Conservation (phyloP, 1,140 invertebrate species). For the Drusus annulatus region DNA sequence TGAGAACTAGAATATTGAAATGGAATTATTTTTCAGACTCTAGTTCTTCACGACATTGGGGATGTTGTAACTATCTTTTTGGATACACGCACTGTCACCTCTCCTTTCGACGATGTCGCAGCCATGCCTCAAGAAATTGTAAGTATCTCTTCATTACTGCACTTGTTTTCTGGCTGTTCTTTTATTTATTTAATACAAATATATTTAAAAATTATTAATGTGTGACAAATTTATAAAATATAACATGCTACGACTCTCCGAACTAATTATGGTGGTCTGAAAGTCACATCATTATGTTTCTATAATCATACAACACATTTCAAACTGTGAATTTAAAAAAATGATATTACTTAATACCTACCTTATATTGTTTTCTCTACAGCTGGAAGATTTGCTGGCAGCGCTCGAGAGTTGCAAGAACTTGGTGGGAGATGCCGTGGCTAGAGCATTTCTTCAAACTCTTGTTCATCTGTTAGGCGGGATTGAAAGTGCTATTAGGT, state of each 20-base stretch:
- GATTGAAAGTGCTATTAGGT: conserved; percentile 42
- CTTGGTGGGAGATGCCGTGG: conserved; percentile 29
- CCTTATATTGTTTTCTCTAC: conserved; percentile 27
- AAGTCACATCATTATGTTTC: too few species aligned
- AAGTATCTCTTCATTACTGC: conserved; percentile 3
- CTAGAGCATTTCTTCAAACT: conserved; percentile 48
- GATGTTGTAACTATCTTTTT: conserved; percentile 46
- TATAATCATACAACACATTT: too few species aligned
- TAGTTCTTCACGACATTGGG: conserved; percentile 37
- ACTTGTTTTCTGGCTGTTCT: not conserved
- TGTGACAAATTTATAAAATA: too few species aligned
- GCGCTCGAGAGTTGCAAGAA: conserved; percentile 19
- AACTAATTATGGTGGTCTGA: too few species aligned
- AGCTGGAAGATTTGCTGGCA: conserved; percentile 22
- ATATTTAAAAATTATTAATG: too few species aligned
- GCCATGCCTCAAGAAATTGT: conserved; percentile 42
- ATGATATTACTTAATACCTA: too few species aligned
- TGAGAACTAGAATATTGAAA: too few species aligned
- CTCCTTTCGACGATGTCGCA: conserved; percentile 42
- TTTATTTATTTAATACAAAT: too few species aligned
- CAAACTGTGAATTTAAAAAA: too few species aligned
- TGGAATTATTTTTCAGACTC: conserved; percentile 34
- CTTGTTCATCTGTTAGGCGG: conserved; percentile 48
- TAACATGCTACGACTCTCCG: too few species aligned
- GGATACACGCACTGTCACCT: conserved; percentile 34